Conservation (phyloP, 1,140 invertebrate species). For the Cryptotermes secundus region DNA sequence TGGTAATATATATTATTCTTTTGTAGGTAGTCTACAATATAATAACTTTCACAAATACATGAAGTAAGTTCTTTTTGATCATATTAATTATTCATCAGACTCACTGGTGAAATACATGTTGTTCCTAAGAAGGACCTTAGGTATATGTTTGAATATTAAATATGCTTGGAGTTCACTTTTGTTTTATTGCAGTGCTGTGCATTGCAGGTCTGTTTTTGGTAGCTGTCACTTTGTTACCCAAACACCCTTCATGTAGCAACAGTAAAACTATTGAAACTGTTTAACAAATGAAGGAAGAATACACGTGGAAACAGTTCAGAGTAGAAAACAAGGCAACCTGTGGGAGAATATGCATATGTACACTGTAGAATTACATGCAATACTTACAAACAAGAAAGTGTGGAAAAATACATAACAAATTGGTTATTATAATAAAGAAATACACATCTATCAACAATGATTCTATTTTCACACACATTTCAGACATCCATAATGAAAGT, state of each 20-base stretch:
- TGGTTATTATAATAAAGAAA: not conserved
- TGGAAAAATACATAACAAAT: conserved; percentile 15
- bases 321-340: conserved; percentile 15
- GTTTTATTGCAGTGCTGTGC: not conserved
- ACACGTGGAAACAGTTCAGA: not conserved
- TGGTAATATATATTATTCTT: not conserved
- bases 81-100: not conserved
- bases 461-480: not conserved
- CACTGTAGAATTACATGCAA: not conserved
- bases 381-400: not conserved
- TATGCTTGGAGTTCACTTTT: not conserved
- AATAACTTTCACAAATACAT: not conserved
- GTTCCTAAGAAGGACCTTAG: not conserved
- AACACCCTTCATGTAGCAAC: not conserved
- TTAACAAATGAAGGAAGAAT: conserved; percentile 12
- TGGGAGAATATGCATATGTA: conserved; percentile 2
- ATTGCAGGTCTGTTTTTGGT: not conserved
- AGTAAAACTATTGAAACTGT: not conserved
- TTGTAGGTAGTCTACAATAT: not conserved
- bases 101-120: not conserved
- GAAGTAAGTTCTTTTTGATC: not conserved
- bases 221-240: not conserved
- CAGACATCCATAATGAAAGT: not conserved
- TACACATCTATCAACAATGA: not conserved
- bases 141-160: not conserved